Evolutionary conservation across 2,113 vertebrate genomes (phyloP).

Genomic region (Stomatorhinus ivindoensis): DNA sequence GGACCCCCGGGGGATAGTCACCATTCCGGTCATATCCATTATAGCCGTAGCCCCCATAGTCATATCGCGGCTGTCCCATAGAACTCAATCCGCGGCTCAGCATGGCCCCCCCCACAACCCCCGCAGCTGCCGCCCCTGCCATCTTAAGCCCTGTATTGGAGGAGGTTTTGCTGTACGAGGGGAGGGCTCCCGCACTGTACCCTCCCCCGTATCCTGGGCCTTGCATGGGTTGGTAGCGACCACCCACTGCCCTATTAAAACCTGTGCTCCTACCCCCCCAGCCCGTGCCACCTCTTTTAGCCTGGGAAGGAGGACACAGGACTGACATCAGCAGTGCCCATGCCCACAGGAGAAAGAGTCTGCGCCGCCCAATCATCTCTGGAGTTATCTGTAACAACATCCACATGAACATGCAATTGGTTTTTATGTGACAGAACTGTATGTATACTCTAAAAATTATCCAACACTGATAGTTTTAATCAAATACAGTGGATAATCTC

Average conservation of each 20-base stretch:
- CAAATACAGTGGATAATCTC: neutral
- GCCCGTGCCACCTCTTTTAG: slow-evolving; percentile 36
- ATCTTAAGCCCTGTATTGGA: slow-evolving; percentile 47
- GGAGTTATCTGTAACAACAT: slow-evolving; percentile 27
- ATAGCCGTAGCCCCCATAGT: slow-evolving; percentile 22
- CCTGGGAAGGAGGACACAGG: slow-evolving; percentile 39
- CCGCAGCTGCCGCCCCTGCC: slow-evolving; percentile 60
- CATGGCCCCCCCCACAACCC: slow-evolving; percentile 56
- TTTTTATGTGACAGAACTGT: neutral
- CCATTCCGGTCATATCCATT: slow-evolving; percentile 26
- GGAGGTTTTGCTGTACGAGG: slow-evolving; percentile 45
- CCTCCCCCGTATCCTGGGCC: slow-evolving; percentile 36
- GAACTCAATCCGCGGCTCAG: slow-evolving; percentile 56
- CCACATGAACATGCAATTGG: neutral
- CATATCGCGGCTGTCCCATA: slow-evolving; percentile 46
- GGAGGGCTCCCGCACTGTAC: slow-evolving; percentile 33
- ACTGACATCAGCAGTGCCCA: slow-evolving; percentile 47
- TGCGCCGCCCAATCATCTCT: slow-evolving; percentile 26
- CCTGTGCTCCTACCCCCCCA: slow-evolving; percentile 3
- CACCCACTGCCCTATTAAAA: slow-evolving; percentile 33
- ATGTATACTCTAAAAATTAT: neutral
- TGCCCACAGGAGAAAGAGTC: slow-evolving; percentile 28
- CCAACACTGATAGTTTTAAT: neutral
- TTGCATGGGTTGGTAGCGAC: slow-evolving; percentile 40
- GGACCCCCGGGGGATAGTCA: slow-evolving; percentile 32